Base-by-base conservation (phyloP, 2,888 invertebrate genomes). In the Tenthredo scrophulariae region DNA sequence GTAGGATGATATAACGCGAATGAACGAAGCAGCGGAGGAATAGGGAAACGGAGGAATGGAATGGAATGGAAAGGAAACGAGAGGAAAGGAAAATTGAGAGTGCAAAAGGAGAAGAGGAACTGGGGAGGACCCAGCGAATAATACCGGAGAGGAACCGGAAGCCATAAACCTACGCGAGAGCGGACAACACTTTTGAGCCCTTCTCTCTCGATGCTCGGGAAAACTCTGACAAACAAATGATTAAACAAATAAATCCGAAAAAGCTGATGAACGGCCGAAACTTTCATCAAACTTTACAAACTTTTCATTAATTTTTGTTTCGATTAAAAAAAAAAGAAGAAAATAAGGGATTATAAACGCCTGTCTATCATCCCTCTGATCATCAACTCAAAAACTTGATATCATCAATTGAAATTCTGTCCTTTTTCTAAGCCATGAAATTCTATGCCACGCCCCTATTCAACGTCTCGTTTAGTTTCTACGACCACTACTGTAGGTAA, bases 161-260 rank as follows among this genome's bases (percentile, higher is more conserved):
- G 90, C 87, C 92, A 92, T 92, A 92, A 92, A 91, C 89, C 89
- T 33, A 15, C 88, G 87, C 86, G 90, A 89, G 90, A 91, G 90
- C 90, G 88, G 88, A 87, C 87, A 87, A 90, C 88, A 89, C 90
- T 89, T 46, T 89, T 85, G 85, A 88, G 85, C 88, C 87, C 88
- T 89, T 74, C 84, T 84, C 26, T 50, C 54, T 22, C 62, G 1
- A 22, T 13, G 46, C 15, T 43, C 22, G n/a, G 33, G 37, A 15
- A 29, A 29, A 33, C 13, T 18, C 15, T 18, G 26, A 67, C 15
- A 67, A 67, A 67, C 33, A 67, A 29, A 29, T 2, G 37, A 67
- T 13, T 33, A 58, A 58, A 58, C 58, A 22, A 58, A 58, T n/a
- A 58, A 58, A 22, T 22, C 7, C 58, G 0, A 7, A 4, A 58